phyloP scores from a whole-genome alignment of 2,113 vertebrate genomes.

The Leptobrachium leishanense region DNA sequence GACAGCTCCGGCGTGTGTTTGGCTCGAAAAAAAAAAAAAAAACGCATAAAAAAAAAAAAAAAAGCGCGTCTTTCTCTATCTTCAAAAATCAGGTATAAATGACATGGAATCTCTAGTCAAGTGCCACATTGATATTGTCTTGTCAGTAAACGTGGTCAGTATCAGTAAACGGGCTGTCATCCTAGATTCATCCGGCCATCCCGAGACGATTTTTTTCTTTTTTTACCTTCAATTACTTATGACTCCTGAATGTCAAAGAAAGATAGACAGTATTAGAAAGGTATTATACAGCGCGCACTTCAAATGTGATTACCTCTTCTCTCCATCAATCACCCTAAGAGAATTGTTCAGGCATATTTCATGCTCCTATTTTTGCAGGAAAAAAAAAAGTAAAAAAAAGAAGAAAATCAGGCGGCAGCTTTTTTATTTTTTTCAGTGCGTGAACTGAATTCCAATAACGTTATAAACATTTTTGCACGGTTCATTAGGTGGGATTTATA shows the following conservation, averaged over 20 bases:
- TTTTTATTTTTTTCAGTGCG: not conserved
- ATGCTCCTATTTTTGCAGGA: constrained; percentile 70
- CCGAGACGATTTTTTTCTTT: constrained; percentile 64
- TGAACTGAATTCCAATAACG: constrained; percentile 18
- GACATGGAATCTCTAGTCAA: constrained; percentile 36
- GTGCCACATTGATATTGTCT: constrained; percentile 43
- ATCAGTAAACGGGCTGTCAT: constrained; percentile 62
- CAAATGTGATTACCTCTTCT: constrained; percentile 74
- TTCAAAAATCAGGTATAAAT: constrained; percentile 37
- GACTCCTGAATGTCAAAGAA: constrained; percentile 60
- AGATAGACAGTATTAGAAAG: constrained; percentile 64
- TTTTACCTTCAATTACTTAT: constrained; percentile 67
- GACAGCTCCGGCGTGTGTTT: not conserved
- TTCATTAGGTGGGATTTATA: not conserved
- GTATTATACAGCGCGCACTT: constrained; percentile 69
- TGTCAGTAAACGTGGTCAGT: constrained; percentile 56
- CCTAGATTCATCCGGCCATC: constrained; percentile 65
- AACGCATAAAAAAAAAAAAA: constrained; percentile 9
- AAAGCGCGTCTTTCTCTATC: constrained; percentile 31
- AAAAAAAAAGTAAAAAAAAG: not conserved
- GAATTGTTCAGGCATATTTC: constrained; percentile 65
- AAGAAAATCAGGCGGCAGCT: not conserved
- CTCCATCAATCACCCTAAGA: constrained; percentile 72
- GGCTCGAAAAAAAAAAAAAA: constrained; percentile 1
- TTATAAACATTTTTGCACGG: not conserved